Percentiles rank a stretch among this genome's conserved stretches.
Evolutionary conservation across 2,113 vertebrate species (phyloP).

Genomic region (Tylochromis polylepis): DNA sequence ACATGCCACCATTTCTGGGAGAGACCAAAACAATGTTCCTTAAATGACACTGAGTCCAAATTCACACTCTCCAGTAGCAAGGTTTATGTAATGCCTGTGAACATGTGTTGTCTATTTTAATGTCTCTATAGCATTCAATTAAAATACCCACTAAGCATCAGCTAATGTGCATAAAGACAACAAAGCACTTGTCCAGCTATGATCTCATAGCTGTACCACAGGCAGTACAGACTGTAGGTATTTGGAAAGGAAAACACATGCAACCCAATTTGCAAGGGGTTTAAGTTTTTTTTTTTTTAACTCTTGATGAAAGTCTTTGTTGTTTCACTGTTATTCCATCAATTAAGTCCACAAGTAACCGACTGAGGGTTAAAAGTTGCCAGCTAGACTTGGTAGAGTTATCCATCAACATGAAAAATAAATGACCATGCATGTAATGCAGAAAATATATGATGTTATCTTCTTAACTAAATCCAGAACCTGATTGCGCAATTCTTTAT

Average conservation of each 20-base stretch:
- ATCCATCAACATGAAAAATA: neutral
- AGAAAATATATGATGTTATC: neutral
- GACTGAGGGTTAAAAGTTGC: neutral
- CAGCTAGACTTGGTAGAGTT: neutral
- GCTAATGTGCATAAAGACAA: neutral
- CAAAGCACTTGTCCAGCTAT: neutral
- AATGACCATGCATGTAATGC: neutral
- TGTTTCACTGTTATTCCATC: neutral
- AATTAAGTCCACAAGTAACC: neutral
- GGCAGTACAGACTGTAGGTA: neutral
- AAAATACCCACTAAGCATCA: neutral
- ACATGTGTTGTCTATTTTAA: constrained; percentile 7
- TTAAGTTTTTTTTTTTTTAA: neutral
- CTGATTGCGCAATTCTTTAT: neutral
- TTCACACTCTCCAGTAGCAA: constrained; percentile 4
- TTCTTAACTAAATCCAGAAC: neutral
- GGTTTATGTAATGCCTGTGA: neutral
- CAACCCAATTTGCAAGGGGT: neutral
- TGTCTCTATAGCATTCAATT: neutral
- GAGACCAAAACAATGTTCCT: constrained; percentile 8
- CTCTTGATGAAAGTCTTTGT: neutral
- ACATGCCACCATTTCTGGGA: constrained; percentile 34
- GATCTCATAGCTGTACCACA: neutral
- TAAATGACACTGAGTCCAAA: constrained; percentile 33
- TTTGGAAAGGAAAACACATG: neutral